Base-by-base conservation (phyloP, 2,113 vertebrate species). In the Gobio gobio region DNA sequence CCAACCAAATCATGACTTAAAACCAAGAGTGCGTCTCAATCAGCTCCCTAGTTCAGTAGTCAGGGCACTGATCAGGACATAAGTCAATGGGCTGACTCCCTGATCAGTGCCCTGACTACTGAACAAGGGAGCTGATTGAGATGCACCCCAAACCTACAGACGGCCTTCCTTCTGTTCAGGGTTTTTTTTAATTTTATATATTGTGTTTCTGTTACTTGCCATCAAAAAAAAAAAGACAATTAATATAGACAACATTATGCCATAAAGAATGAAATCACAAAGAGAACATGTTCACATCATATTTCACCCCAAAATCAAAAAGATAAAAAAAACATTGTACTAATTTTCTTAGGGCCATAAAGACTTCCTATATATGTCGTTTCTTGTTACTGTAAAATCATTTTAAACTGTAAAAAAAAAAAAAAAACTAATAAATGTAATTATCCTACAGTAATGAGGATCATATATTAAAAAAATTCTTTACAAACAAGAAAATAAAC, bases 281-380 rank as follows among this genome's bases (percentile, higher is more conserved):
- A 36, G 14, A 10, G 33, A 18, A 68, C 2, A 10, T 70, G 58
- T 61, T 24, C n/a, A 5, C 4, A 2, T 47, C 22, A 73, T 74
- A 47, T 74, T 74, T 16, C 72, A 74, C n/a, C 40, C n/a, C 43
- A 74, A 74, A 49, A 74, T 24, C 13, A 14, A 74, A 40, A 36
- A 18, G 16, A 14, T 2, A 33, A 16, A 18, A 18, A 54, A 54
- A 20, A 7, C 40, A 40, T 40, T 1, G 5, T 18, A 18, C 5
- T 54, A 16, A 16, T 54, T 18, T 54, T 36, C 40, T 40, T 22
- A 68, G 29, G 29, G 29, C 16, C 63, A 33, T 3, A 16, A 29
- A 64, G 1, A 63, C 6, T 0, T 24, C 9, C 1, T 24, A 10
- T 61, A 61, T 54, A 43, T 29, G 2, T 29, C 1, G 29, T 29